Percentiles rank a stretch among this genome's conserved stretches.
phyloP scores from a whole-genome alignment of 2,888 invertebrate genomes.

The Drosophila trichaetosa region DNA sequence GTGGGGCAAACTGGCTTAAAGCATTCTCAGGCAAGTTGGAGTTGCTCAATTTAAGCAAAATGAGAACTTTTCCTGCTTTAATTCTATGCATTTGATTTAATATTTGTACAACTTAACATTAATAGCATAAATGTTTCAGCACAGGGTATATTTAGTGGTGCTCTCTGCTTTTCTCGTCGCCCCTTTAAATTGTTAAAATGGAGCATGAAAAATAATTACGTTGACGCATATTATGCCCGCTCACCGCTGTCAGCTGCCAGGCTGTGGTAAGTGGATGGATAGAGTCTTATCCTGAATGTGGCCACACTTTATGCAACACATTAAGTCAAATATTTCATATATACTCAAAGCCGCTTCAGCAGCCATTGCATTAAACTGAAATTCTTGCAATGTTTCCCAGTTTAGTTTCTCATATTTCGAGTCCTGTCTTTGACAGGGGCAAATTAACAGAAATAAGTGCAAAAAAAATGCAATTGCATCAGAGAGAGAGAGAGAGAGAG shows the following conservation, averaged over 20 bases:
- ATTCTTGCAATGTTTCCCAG: constrained; percentile 45
- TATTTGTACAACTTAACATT: background rate
- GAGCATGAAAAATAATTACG: constrained; percentile 77
- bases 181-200: constrained; percentile 68
- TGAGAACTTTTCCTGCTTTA: background rate
- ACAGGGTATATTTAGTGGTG: background rate
- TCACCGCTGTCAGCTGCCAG: constrained; percentile 18
- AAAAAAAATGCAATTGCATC: background rate
- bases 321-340: constrained; percentile 50
- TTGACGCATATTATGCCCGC: constrained; percentile 49
- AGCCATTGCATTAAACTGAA: constrained; percentile 40
- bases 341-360: constrained; percentile 48
- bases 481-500: too few species aligned
- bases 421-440: background rate
- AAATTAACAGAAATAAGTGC: constrained; percentile 1
- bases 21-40: background rate
- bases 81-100: background rate
- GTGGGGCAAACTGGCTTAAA: background rate
- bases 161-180: background rate
- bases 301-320: constrained; percentile 53
- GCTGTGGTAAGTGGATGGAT: background rate
- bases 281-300: constrained; percentile 19
- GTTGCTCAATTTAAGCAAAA: background rate
- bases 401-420: constrained; percentile 10
- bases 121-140: background rate